phyloP scores from a whole-genome alignment of 2,888 invertebrate species.

The Globia sparganii region DNA sequence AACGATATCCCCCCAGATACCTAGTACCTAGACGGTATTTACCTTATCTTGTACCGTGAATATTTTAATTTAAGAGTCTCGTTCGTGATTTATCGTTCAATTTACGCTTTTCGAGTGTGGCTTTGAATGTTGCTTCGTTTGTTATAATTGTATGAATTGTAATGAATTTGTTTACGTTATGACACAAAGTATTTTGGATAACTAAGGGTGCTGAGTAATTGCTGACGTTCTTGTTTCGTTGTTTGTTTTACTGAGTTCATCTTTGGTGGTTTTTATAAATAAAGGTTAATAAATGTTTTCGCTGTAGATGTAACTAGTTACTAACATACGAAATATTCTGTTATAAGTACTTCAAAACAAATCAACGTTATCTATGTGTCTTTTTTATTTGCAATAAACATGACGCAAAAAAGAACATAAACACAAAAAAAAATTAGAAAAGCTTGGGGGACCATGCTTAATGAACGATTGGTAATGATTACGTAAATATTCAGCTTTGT shows the following conservation, averaged over 20 bases:
- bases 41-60: constrained; percentile 58
- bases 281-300: background rate
- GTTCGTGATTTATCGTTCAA: constrained; percentile 60
- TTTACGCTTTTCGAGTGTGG: constrained; percentile 49
- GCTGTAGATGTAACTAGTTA: background rate
- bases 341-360: no score
- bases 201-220: constrained; percentile 3
- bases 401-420: no score
- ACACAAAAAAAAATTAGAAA: no score
- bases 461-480: background rate
- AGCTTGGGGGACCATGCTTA: no score
- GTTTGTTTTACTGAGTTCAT: constrained; percentile 1
- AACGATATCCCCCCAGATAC: constrained; percentile 48
- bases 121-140: constrained; percentile 38
- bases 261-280: no score
- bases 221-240: background rate
- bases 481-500: background rate
- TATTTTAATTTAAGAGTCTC: constrained; percentile 63
- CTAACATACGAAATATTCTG: background rate
- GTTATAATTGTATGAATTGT: constrained; percentile 48
- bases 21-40: constrained; percentile 54
- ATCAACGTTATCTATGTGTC: no score
- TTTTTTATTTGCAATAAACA: no score
- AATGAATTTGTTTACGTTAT: constrained; percentile 30
- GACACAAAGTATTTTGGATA: constrained; percentile 19